Percentiles rank a stretch among this genome's conserved stretches.
These are phyloP conservation scores for Belonocnema kinseyi DNA, from an alignment of 1,140 invertebrate species.

Conservation along the genomic window DNA sequence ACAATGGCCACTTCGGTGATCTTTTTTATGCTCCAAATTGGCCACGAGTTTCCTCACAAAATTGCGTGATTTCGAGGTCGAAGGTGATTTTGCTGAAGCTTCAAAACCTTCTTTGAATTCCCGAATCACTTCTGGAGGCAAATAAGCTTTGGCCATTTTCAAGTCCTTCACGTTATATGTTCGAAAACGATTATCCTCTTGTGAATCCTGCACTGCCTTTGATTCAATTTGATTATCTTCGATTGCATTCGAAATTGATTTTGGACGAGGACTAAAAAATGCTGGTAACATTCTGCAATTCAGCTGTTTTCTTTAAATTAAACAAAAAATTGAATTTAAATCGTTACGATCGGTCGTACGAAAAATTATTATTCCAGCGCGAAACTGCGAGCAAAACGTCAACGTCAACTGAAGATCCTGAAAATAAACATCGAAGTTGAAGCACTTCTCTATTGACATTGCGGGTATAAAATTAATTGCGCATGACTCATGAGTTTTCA, in stretches of 20 bases:
- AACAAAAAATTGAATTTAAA: no score
- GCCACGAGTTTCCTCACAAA: slow-evolving; percentile 47
- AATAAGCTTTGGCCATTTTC: slow-evolving; percentile 15
- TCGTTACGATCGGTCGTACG: no score
- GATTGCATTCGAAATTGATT: not conserved
- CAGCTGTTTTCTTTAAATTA: no score
- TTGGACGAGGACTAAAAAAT: not conserved
- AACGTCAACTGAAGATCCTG: no score
- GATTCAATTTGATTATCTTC: not conserved
- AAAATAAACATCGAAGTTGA: no score
- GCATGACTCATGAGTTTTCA: no score
- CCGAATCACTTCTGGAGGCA: not conserved
- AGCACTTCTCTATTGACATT: no score
- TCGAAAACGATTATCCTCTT: slow-evolving; percentile 1
- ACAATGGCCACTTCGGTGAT: slow-evolving; percentile 2
- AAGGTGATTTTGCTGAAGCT: not conserved
- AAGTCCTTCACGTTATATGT: slow-evolving; percentile 12
- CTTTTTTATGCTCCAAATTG: slow-evolving; percentile 40
- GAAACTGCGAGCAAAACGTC: no score
- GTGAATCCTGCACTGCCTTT: not conserved
- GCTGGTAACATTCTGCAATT: slow-evolving; percentile 2
- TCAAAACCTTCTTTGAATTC: slow-evolving; percentile 23
- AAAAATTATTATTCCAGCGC: no score
- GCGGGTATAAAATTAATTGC: no score
- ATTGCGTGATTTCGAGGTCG: slow-evolving; percentile 38